phyloP scores from a whole-genome alignment of 2,113 vertebrate species.

The cattle (Bos taurus) region ARS-UCD2.0 NC_037334.1:75287501-75288000 shows the following conservation, averaged over 20 bases:
- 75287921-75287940: not conserved
- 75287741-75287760: not conserved
- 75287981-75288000: not conserved
- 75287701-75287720: not conserved
- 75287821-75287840: not conserved
- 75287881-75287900: not conserved
- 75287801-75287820: not conserved
- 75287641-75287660: not conserved
- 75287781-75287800: not conserved
- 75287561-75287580: not conserved
- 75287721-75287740: not conserved
- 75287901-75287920: not conserved
- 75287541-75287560: not conserved
- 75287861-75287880: not conserved
- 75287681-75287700: not conserved
- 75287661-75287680: fast-evolving
- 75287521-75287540: not conserved
- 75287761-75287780: not conserved
- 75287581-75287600: not conserved
- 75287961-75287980: not conserved
- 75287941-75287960: not conserved
- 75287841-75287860: not conserved
- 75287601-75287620: not conserved
- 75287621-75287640: not conserved
- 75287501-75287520: not conserved